These are phyloP conservation scores for Fulmarus glacialis DNA, from an alignment of 2,113 vertebrate species.

Conservation along the genomic window DNA sequence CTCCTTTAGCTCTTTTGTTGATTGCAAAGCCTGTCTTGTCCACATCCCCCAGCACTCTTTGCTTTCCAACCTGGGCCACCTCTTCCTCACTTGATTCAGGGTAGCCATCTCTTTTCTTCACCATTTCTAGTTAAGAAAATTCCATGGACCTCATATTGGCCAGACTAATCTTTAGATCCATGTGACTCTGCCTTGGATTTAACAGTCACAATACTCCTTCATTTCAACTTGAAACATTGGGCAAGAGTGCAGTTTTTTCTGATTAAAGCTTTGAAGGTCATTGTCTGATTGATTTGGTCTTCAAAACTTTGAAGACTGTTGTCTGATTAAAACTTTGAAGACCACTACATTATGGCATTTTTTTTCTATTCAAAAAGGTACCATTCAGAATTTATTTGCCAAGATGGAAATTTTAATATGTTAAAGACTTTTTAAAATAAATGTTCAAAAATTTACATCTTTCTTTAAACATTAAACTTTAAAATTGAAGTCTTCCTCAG, in stretches of 20 bases:
- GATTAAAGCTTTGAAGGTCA: not conserved
- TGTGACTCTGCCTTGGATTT: not conserved
- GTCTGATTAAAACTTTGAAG: not conserved
- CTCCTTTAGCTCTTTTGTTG: not conserved
- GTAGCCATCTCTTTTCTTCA: not conserved
- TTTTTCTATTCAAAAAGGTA: not conserved
- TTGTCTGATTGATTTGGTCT: not conserved
- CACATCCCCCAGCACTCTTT: rapidly evolving
- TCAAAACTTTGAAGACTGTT: not conserved
- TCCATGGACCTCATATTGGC: not conserved
- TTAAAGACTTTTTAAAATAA: not conserved
- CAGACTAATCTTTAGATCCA: not conserved
- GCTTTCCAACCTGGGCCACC: not conserved
- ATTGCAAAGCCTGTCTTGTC: not conserved
- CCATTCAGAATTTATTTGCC: not conserved
- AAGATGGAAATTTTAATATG: not conserved
- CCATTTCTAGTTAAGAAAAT: not conserved
- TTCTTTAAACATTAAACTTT: not conserved
- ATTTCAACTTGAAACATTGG: not conserved
- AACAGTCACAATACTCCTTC: not conserved
- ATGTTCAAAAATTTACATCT: not conserved
- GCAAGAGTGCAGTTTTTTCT: not conserved
- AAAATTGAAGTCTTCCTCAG: not conserved
- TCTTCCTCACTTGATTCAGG: not conserved
- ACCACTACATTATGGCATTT: not conserved